Base-by-base conservation (phyloP, 1,140 invertebrate genomes). In the Drosophila melanica region DNA sequence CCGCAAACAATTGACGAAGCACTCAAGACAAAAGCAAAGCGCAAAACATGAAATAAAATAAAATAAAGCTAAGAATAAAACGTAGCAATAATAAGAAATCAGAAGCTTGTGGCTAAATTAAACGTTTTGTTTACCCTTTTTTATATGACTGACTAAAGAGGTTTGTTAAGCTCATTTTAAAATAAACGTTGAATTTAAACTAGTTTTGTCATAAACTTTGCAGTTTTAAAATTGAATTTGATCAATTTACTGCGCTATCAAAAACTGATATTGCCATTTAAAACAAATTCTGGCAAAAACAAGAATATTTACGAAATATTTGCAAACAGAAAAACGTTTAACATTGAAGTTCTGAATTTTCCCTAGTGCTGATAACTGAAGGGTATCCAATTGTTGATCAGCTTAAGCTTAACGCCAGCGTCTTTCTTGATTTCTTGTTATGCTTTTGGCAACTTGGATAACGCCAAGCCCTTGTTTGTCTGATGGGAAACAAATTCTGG, bases 91-190 rank as follows among this genome's bases (percentile, higher is more conserved):
- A 89, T 84, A 87, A 54, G 77, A 76, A 89, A 79, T 89, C 79
- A 87, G 82, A 82, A 87, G 72, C 74, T 82, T 82, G 82, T 82
- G 75, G 72, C 79, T 64, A 87, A 71, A 73, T 86, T 87, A 86
- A 87, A 86, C 71, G 79, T 57, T 87, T 75, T 30, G 42, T 55
- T 12, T 74, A 44, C 78, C 63, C 66, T 75, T 45, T 39, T 53
- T 30, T 11, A 10, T 1, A 55, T 1, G 5, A 10, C 4, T 3
- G 1, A n/a, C 14, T 8, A 37, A 58, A 14, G 76, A 58, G 66
- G 23, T 23, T 39, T 47, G 33, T 9, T n/a, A 14, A n/a, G 2
- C 2, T 3, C 16, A 27, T 59, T 27, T 7, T 7, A 18, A 16
- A 1, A 37, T 53, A 2, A 7, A 27, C 27, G 6, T 27, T 1